Evolutionary conservation across 2,113 vertebrate species (phyloP).

Genomic region (Aleadryas rufinucha): DNA sequence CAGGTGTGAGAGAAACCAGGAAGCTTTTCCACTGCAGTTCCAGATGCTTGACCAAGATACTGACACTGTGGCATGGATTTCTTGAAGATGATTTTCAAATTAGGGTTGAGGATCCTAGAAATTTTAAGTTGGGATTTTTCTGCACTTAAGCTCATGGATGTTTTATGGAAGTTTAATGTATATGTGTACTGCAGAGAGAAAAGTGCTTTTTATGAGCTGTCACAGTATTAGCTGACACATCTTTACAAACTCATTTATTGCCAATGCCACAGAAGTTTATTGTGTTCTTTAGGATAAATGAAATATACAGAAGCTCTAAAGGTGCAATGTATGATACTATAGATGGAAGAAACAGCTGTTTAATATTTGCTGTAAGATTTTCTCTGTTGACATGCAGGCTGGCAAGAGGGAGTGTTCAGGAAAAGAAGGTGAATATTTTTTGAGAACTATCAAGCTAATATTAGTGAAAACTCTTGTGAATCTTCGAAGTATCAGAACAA

Average conservation of each 20-base stretch:
- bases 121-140: background rate
- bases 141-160: accelerated
- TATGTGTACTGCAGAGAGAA: background rate
- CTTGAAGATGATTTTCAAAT: background rate
- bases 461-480: background rate
- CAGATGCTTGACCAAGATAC: background rate
- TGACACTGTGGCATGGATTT: background rate
- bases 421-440: background rate
- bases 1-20: background rate
- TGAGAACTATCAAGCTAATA: background rate
- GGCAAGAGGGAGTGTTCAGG: accelerated
- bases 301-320: background rate
- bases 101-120: background rate
- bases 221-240: background rate
- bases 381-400: background rate
- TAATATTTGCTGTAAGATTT: background rate
- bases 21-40: background rate
- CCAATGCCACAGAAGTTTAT: background rate
- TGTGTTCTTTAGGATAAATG: background rate
- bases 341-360: background rate
- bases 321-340: background rate
- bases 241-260: background rate
- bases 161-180: background rate
- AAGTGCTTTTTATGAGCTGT: background rate
- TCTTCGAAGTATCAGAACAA: background rate